Base-by-base conservation (phyloP, 2,888 invertebrate species). In the Athalia circularis region DNA sequence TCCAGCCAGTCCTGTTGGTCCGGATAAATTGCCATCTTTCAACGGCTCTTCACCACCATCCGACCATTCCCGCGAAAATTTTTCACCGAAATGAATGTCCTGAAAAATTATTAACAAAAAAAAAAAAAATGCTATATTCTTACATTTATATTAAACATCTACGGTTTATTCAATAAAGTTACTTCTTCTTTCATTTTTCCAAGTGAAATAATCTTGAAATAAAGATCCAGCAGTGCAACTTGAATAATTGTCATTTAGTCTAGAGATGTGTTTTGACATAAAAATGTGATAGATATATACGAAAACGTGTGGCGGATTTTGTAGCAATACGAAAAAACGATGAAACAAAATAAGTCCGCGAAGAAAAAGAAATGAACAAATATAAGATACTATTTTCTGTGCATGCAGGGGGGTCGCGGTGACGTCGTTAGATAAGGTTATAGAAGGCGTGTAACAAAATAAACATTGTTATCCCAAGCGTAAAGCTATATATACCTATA, bases 31-130 rank as follows among this genome's bases (percentile, higher is more conserved):
- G 1, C 96, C 96, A 48, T 95, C 94, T 15, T 94, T 93, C 78
- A 93, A 93, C 76, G 92, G 92, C 85, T 95, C 94, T 91, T 97
- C 97, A 84, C 93, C 94, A 1, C 95, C 93, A 87, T 98, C 97
- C 57, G 96, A 94, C 90, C 97, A 97, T 82, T 97, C 95, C 84
- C 95, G 94, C 86, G 97, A 96, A 90, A 96, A 96, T 88, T 94
- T 94, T 86, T 96, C 95, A 4, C 97, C 97, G 84, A 95, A 97
- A 88, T 95, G 92, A 82, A 96, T 95, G 84, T 96, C 96, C 94
- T 95, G 90, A 15, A 91, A 91, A 78, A 65, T 45, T n/a, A 62
- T n/a, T 62, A 54, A 54, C n/a, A 3, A 11, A 11, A 54, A 2
- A 54, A 54, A 54, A 11, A 54, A 4, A 54, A 54, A n/a, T n/a